phyloP scores from a whole-genome alignment of 2,888 invertebrate genomes.

The Drosophila kambysellisi region DNA sequence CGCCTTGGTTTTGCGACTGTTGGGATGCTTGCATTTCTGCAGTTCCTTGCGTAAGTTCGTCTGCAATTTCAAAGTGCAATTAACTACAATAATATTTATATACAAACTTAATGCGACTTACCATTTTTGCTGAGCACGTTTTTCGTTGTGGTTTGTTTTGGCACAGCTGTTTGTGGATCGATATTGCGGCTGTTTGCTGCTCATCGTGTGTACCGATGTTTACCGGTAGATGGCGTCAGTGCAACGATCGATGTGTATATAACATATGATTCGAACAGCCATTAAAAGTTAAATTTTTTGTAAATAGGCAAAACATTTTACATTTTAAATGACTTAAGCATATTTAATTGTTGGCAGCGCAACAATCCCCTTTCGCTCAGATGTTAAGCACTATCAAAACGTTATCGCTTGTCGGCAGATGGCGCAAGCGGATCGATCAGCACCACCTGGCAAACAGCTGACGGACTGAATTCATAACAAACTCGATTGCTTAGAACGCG shows the following conservation, averaged over 20 bases:
- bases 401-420: neutral
- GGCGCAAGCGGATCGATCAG: constrained; percentile 42
- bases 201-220: neutral
- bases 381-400: neutral
- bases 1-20: constrained; percentile 92
- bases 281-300: too few species aligned
- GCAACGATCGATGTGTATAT: constrained; percentile 4
- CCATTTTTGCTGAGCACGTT: constrained; percentile 57
- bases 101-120: constrained; percentile 5
- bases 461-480: constrained; percentile 49
- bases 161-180: constrained; percentile 11
- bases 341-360: neutral
- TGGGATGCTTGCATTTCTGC: constrained; percentile 91
- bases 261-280: constrained; percentile 11
- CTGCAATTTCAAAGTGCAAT: constrained; percentile 61
- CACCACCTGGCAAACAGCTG: constrained; percentile 56
- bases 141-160: constrained; percentile 39
- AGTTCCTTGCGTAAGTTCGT: constrained; percentile 86
- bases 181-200: neutral
- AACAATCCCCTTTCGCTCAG: neutral
- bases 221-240: constrained; percentile 10
- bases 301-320: neutral
- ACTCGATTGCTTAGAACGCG: constrained; percentile 41
- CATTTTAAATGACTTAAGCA: neutral
- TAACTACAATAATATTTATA: neutral